Base-by-base conservation (phyloP, 2,888 invertebrate genomes). In the Phengaris arion region DNA sequence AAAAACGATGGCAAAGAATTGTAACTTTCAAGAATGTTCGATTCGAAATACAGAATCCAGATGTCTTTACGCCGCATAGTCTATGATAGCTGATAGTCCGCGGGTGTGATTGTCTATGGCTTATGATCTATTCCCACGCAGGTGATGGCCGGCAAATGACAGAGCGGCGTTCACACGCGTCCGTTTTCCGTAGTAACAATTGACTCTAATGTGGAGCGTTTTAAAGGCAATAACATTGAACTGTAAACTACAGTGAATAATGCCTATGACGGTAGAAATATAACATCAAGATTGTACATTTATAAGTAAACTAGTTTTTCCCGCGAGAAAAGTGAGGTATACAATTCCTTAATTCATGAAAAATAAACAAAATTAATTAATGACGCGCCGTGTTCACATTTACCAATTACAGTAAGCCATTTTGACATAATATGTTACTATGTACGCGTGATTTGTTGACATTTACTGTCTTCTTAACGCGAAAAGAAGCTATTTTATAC, bases 141-240 rank as follows among this genome's bases (percentile, higher is more conserved):
- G 80, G 80, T 79, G 79, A 78, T 79, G 79, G 81, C 77, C 78
- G 80, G 83, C 83, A 85, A 85, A 85, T 85, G 84, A 85, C 85
- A 85, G 83, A 80, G 83, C 82, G 81, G 79, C 79, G 78, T 84
- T 85, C 85, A 84, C 85, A 85, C 84, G 84, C 80, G 79, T 48
- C 48, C 81, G 79, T 79, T 2, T 79, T 48, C 48, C 81, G 79
- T 79, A 35, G 35, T 35, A 74, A 74, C 76, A 51, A 74, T 64
- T 64, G 64, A 74, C 64, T 64, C 64, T 64, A 64, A 64, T 64
- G 64, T 64, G 64, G 64, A 64, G 64, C 64, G 64, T 64, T 64
- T 64, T 64, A 64, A 64, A 64, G 64, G 64, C 64, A 64, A 64
- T 64, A 64, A 64, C 64, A 45, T 35, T 12, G 35, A 64, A 64